Evolutionary conservation across 2,113 vertebrate genomes (phyloP), one percentile per base, ranked within the genome.

Genomic region (Odontophorus gujanensis): DNA sequence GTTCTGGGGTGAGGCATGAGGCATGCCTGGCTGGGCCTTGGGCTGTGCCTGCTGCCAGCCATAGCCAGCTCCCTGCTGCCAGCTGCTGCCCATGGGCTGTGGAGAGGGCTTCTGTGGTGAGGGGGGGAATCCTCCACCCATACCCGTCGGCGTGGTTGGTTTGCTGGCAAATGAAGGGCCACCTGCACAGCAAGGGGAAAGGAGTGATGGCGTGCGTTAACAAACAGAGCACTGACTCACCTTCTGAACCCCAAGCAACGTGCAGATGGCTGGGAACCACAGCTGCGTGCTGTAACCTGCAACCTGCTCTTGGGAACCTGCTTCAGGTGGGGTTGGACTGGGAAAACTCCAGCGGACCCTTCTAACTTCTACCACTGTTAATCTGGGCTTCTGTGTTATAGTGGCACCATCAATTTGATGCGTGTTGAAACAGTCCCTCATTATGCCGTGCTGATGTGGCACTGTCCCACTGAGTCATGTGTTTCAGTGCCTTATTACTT

Each of bases 161-260:
- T 99, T 99, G 95, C 99, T 99, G 87, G 99, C 98, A 94, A 99
- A 99, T 5, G 99, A 98, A 58, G 99, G 97, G 72, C 98, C 98
- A 83, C 98, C 98, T 98, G 86, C 5, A 51, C 79, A 15, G 25
- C 2, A 18, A 15, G 8, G 36, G 50, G 13, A 75, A 24, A 75
- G 5, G 26, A 43, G 22, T 2, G 15, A 25, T 0, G 0, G 7
- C 2, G 19, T 3, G 10, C 4, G 3, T 20, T 7, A 6, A 19
- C 17, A 45, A 43, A 25, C 20, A 13, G 57, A 11, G 15, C 12
- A 4, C 10, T 5, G 18, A 7, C 8, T n/a, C 13, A 15, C 68
- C 34, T 25, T 40, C 20, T 32, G 38, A 9, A 38, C 38, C 38
- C 38, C 38, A 38, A 38, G 38, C 12, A 45, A 5, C 0, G 0